phyloP scores from a whole-genome alignment of 2,113 vertebrate species.

The Onychostoma macrolepis region DNA sequence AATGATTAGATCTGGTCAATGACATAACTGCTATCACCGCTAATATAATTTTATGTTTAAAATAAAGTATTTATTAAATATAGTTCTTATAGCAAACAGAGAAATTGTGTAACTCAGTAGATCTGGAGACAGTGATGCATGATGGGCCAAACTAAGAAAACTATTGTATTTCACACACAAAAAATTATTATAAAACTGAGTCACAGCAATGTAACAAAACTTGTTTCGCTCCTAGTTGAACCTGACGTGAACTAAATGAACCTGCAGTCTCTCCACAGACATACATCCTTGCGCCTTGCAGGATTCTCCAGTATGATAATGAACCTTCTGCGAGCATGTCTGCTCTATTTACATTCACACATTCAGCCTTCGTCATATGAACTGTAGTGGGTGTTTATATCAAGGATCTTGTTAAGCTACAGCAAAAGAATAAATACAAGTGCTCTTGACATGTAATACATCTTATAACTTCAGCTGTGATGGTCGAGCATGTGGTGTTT shows the following conservation, averaged over 20 bases:
- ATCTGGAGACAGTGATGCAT: background rate
- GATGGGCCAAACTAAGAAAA: background rate
- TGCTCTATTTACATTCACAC: slow-evolving; percentile 12
- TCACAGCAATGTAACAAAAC: slow-evolving; percentile 12
- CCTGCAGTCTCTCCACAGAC: slow-evolving; percentile 1
- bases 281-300: background rate
- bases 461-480: background rate
- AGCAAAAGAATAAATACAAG: background rate
- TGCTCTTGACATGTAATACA: background rate
- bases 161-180: background rate
- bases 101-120: background rate
- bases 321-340: background rate
- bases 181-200: background rate
- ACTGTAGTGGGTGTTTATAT: slow-evolving; percentile 20
- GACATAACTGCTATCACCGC: background rate
- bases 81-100: background rate
- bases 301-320: background rate
- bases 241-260: slow-evolving; percentile 14
- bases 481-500: background rate
- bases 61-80: background rate
- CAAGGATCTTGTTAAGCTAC: slow-evolving; percentile 14
- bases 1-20: background rate
- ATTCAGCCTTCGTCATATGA: slow-evolving; percentile 1
- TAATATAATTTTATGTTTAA: too few species aligned
- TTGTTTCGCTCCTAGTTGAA: background rate